Evolutionary conservation across 1,140 invertebrate genomes (phyloP).

Genomic region (Cydia strobilella): DNA sequence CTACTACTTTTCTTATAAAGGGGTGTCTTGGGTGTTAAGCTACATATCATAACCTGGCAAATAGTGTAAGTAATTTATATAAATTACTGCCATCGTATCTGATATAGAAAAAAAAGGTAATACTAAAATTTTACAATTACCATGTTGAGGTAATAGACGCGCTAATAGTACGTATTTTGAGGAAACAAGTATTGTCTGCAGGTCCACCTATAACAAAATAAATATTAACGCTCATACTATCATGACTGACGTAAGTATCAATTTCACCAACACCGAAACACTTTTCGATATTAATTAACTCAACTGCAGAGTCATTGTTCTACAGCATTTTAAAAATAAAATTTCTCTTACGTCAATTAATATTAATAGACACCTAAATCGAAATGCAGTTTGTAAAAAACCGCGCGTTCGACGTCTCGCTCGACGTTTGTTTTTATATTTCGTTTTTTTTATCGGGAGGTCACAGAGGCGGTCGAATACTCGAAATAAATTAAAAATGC

Average conservation of each 20-base stretch:
- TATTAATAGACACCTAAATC: slow-evolving; percentile 77
- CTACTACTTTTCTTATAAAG: too few species aligned
- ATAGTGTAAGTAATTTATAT: too few species aligned
- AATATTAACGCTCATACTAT: slow-evolving; percentile 29
- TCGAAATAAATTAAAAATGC: slow-evolving; percentile 79
- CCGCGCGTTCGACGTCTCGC: slow-evolving; percentile 46
- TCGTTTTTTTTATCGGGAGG: slow-evolving; percentile 46
- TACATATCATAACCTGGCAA: too few species aligned
- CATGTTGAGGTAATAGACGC: too few species aligned
- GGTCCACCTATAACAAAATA: background rate
- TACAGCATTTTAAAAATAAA: slow-evolving; percentile 58
- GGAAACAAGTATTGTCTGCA: background rate
- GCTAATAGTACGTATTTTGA: too few species aligned
- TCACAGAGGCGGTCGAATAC: slow-evolving; percentile 61
- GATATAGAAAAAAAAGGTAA: too few species aligned
- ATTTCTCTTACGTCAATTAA: slow-evolving; percentile 76
- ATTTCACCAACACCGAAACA: slow-evolving; percentile 49
- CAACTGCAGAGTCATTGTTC: slow-evolving; percentile 72
- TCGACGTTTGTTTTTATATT: slow-evolving; percentile 40
- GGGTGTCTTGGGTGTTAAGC: too few species aligned
- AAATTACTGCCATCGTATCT: too few species aligned
- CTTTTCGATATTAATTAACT: slow-evolving; percentile 50
- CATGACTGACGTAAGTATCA: slow-evolving; percentile 25
- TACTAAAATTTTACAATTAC: too few species aligned
- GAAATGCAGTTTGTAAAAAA: slow-evolving; percentile 62